phyloP scores from a whole-genome alignment of 2,797 vertebrate species.

The Phoebastria nigripes region DNA sequence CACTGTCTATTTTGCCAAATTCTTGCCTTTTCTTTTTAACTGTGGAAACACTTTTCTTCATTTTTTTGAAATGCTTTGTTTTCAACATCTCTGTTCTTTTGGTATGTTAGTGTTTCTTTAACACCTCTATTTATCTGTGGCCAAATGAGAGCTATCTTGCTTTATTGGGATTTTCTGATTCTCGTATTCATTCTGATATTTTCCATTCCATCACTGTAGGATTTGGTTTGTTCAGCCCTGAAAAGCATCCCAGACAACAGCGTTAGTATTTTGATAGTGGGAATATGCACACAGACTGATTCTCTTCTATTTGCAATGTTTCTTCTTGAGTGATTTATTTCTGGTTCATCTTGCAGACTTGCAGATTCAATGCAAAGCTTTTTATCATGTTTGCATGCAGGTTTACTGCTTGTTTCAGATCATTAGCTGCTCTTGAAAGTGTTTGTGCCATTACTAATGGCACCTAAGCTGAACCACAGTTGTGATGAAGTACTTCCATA shows the following conservation, averaged over 20 bases:
- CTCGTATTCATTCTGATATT: not conserved
- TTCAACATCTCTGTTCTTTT: not conserved
- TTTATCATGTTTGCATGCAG: not conserved
- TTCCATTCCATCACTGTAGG: not conserved
- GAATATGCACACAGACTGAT: not conserved
- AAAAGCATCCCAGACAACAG: not conserved
- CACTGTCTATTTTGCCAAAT: not conserved
- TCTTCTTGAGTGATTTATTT: conserved; percentile 4
- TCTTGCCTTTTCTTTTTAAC: not conserved
- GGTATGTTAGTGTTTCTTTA: not conserved
- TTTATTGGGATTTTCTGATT: not conserved
- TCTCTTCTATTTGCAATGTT: not conserved
- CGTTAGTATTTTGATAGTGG: not conserved
- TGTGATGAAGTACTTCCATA: conserved; percentile 12
- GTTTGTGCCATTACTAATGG: conserved; percentile 13
- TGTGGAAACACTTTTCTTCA: not conserved
- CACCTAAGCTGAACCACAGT: not conserved
- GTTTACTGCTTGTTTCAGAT: conserved; percentile 31
- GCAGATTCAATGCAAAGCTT: conserved; percentile 9
- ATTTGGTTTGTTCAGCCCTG: not conserved
- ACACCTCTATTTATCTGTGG: not conserved
- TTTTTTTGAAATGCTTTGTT: not conserved
- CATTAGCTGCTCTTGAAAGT: conserved; percentile 25
- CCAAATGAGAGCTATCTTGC: not conserved
- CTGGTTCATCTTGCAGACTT: conserved; percentile 1